Percentiles rank a stretch among this genome's conserved stretches.
These are phyloP conservation scores for Myxocyprinus asiaticus DNA, from an alignment of 2,113 vertebrate species.

Conservation along the genomic window DNA sequence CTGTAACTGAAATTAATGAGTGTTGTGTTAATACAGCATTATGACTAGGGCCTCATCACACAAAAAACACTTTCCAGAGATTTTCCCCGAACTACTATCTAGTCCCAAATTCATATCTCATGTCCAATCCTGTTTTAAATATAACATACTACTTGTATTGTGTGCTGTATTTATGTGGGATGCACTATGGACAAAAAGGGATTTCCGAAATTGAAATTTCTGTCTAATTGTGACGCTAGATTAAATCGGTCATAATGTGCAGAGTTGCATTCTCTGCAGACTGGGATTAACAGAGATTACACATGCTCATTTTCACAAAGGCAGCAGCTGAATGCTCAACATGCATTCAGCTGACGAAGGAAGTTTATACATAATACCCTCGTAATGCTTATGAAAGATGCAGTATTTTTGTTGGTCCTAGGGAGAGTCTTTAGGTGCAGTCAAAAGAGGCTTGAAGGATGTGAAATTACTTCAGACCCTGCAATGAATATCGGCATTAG, in stretches of 20 bases:
- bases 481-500: too few relatives aligned
- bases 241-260: conserved; percentile 31
- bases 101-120: conserved; percentile 6
- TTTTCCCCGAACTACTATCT: neutral
- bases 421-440: neutral
- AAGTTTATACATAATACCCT: neutral
- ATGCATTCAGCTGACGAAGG: conserved; percentile 38
- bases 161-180: neutral
- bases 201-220: conserved; percentile 36
- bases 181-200: neutral
- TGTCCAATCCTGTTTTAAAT: conserved; percentile 9
- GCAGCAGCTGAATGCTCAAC: conserved; percentile 23
- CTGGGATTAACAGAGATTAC: conserved; percentile 60
- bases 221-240: conserved; percentile 34
- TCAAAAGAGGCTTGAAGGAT: too few relatives aligned
- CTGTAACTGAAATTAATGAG: conserved; percentile 46
- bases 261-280: conserved; percentile 26
- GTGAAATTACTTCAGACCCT: too few relatives aligned
- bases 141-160: neutral
- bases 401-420: conserved; percentile 23
- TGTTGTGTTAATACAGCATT: conserved; percentile 38
- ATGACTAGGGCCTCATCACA: conserved; percentile 39
- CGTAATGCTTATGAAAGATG: conserved; percentile 27
- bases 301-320: conserved; percentile 44
- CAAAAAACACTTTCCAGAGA: conserved; percentile 13